Evolutionary conservation across 2,113 vertebrate genomes (phyloP).

Genomic region (Sapayoa aenigma): DNA sequence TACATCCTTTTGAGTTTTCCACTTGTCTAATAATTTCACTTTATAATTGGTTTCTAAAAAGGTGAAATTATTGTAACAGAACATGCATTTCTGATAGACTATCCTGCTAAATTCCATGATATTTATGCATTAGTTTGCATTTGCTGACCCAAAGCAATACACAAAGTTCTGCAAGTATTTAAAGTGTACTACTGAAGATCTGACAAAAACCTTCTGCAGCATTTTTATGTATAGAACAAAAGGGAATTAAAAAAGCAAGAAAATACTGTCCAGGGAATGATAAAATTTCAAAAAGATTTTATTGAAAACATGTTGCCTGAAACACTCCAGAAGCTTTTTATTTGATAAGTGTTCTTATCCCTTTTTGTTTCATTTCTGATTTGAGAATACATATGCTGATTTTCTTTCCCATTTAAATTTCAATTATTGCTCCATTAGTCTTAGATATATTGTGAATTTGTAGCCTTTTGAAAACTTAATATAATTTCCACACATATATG

Average conservation of each 20-base stretch:
- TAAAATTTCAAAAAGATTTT: constrained; percentile 10
- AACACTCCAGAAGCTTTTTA: not conserved
- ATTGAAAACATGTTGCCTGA: not conserved
- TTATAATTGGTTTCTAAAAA: not conserved
- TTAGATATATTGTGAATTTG: not conserved
- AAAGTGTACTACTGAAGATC: not conserved
- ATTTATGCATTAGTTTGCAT: not conserved
- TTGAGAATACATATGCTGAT: not conserved
- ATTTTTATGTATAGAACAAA: not conserved
- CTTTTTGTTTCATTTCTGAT: constrained; percentile 12
- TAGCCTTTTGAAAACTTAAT: constrained; percentile 15
- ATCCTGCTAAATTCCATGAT: not conserved
- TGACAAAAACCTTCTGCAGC: not conserved
- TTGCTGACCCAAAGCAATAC: not conserved
- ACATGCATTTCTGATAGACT: not conserved
- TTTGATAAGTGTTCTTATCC: not conserved
- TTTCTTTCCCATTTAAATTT: constrained; percentile 32
- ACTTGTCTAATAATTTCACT: not conserved
- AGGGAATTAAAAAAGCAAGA: not conserved
- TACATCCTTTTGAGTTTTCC: not conserved
- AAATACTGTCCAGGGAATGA: not conserved
- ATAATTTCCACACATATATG: not conserved
- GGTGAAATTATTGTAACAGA: not conserved
- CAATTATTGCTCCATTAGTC: constrained; percentile 8
- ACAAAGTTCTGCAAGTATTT: not conserved